Evolutionary conservation across 2,888 invertebrate species (phyloP).

Genomic region (Diarsia rubi): DNA sequence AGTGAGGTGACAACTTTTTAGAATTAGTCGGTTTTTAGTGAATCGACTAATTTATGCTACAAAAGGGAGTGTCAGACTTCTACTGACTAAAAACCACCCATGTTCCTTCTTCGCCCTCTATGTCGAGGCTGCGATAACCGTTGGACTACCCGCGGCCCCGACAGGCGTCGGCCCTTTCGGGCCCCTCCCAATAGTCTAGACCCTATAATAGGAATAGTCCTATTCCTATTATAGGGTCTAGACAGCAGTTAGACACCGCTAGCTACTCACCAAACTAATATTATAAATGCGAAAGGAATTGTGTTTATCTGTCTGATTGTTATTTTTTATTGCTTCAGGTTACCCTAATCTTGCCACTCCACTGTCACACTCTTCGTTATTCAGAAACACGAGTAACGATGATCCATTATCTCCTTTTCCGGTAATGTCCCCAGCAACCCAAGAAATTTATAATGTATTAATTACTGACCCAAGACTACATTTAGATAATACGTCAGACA

Average conservation of each 20-base stretch:
- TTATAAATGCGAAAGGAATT: too few species aligned
- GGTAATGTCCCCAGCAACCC: slow-evolving; percentile 28
- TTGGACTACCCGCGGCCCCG: too few species aligned
- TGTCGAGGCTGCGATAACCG: too few species aligned
- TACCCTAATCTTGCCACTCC: slow-evolving; percentile 9
- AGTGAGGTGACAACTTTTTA: too few species aligned
- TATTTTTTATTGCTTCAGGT: slow-evolving; percentile 10
- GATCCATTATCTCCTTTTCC: slow-evolving; percentile 26
- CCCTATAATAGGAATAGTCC: slow-evolving; percentile 1
- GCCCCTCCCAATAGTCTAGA: slow-evolving; percentile 1
- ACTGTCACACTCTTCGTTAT: slow-evolving; percentile 13
- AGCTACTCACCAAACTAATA: neutral
- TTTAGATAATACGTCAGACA: slow-evolving; percentile 2
- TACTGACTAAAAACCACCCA: too few species aligned
- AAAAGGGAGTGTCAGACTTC: too few species aligned
- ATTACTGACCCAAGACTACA: slow-evolving; percentile 11
- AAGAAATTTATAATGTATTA: slow-evolving; percentile 26
- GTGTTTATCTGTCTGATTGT: neutral
- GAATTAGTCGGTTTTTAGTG: too few species aligned
- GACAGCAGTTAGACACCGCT: slow-evolving; percentile 3
- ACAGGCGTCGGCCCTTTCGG: too few species aligned
- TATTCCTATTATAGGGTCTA: too few species aligned
- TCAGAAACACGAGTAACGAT: slow-evolving; percentile 22
- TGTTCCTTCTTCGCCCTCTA: too few species aligned
- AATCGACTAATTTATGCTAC: too few species aligned